Percentiles rank a stretch among this genome's conserved stretches.
Conservation (phyloP, 2,888 invertebrate species). For the Eledona agricola region DNA sequence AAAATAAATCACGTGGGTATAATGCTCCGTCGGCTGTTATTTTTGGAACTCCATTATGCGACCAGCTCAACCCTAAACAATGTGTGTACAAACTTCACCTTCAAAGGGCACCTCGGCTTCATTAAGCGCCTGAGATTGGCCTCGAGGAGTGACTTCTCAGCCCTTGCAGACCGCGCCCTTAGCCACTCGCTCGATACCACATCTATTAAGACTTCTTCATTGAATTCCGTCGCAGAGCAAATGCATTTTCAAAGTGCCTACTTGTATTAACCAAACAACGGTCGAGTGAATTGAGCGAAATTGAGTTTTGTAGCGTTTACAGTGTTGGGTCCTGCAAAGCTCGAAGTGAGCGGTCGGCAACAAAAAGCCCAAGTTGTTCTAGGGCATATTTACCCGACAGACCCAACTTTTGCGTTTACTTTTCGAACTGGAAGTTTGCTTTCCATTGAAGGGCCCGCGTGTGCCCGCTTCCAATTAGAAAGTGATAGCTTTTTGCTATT, state of each 20-base stretch:
- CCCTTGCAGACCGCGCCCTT: conserved; percentile 15
- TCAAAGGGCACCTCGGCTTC: conserved; percentile 39
- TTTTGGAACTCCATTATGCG: conserved; percentile 36
- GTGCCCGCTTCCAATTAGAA: conserved; percentile 24
- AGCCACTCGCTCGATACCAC: conserved; percentile 16
- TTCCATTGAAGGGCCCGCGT: conserved; percentile 35
- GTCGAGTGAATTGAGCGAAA: no score
- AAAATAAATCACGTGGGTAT: conserved; percentile 15
- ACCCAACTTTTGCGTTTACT: conserved; percentile 41
- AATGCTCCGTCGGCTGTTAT: conserved; percentile 29
- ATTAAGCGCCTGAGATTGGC: conserved; percentile 35
- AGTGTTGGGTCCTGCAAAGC: conserved; percentile 23
- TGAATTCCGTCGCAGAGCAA: no score
- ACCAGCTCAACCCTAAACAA: conserved; percentile 34
- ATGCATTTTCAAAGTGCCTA: no score
- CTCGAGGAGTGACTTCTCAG: conserved; percentile 21
- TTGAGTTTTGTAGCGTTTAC: no score
- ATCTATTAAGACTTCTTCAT: conserved; percentile 29
- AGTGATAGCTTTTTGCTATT: no score
- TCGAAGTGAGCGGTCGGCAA: conserved; percentile 38
- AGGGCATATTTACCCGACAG: conserved; percentile 40
- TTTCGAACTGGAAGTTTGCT: conserved; percentile 41
- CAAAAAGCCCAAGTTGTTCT: conserved; percentile 40
- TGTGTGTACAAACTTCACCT: conserved; percentile 38
- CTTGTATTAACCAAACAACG: no score